These are phyloP conservation scores for Aleadryas rufinucha DNA, from an alignment of 2,113 vertebrate genomes.

Conservation along the genomic window DNA sequence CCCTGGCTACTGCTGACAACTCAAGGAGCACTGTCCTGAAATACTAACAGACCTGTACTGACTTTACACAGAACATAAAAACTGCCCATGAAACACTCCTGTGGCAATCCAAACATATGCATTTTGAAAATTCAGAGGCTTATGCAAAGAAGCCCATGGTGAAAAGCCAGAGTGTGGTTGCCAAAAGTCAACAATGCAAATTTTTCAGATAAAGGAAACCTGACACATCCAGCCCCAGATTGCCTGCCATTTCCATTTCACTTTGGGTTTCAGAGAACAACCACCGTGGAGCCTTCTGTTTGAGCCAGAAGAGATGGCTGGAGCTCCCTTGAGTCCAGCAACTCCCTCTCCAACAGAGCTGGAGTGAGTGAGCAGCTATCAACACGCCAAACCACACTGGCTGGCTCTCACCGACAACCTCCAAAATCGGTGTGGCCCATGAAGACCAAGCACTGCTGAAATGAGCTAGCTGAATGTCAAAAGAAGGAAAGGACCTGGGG, in stretches of 20 bases:
- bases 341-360: background rate
- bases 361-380: background rate
- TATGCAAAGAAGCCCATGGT: background rate
- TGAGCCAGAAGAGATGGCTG: background rate
- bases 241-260: background rate
- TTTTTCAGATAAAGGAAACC: slow-evolving; percentile 40
- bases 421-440: background rate
- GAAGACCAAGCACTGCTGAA: background rate
- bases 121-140: slow-evolving; percentile 8
- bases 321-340: background rate
- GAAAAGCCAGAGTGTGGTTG: background rate
- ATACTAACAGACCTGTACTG: background rate
- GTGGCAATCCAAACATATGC: background rate
- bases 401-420: background rate
- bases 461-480: background rate
- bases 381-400: background rate
- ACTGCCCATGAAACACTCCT: background rate
- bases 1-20: background rate
- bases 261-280: slow-evolving; percentile 7
- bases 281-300: background rate
- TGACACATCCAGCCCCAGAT: background rate
- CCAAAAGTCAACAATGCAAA: slow-evolving; percentile 8
- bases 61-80: background rate
- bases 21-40: background rate
- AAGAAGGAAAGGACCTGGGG: background rate